phyloP scores from a whole-genome alignment of 2,797 vertebrate species.

The Graptemys geographica region DNA sequence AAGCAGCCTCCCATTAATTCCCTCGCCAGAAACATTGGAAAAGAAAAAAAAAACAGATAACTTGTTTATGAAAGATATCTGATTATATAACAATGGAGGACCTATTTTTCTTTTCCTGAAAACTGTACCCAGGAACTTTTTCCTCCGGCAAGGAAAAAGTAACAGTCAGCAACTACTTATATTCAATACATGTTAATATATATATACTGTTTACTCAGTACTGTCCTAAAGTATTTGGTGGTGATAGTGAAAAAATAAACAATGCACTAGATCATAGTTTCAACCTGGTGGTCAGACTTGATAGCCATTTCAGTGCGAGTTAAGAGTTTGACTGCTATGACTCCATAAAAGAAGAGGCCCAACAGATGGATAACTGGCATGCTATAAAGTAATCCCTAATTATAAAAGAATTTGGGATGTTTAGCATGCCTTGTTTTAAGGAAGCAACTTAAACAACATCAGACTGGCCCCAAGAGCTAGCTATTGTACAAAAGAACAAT shows the following conservation, averaged over 20 bases:
- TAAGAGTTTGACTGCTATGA: background rate
- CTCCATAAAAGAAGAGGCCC: background rate
- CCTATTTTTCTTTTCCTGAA: background rate
- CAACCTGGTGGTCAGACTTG: background rate
- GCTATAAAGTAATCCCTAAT: slow-evolving; percentile 55
- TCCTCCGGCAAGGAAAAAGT: background rate
- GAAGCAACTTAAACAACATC: slow-evolving; percentile 57
- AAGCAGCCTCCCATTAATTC: background rate
- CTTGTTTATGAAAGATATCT: background rate
- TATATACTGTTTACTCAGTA: too few species aligned
- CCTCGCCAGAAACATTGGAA: background rate
- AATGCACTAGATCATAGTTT: background rate
- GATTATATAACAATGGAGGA: background rate
- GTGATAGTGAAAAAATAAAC: background rate
- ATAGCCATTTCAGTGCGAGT: background rate
- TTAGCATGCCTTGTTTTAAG: slow-evolving; percentile 49
- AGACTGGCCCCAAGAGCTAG: slow-evolving; percentile 62
- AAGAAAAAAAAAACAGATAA: background rate
- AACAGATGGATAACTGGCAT: slow-evolving; percentile 51
- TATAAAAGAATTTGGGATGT: slow-evolving; percentile 50
- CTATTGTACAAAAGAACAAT: slow-evolving; percentile 47
- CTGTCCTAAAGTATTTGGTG: background rate
- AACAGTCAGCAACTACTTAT: background rate
- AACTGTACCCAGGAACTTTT: background rate
- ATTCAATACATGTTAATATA: too few species aligned